A percentile compares a stretch with the other conserved stretches of the same genome.
These are phyloP conservation scores for Micrastur ruficollis DNA, from an alignment of 2,797 vertebrate species.

Conservation along the genomic window DNA sequence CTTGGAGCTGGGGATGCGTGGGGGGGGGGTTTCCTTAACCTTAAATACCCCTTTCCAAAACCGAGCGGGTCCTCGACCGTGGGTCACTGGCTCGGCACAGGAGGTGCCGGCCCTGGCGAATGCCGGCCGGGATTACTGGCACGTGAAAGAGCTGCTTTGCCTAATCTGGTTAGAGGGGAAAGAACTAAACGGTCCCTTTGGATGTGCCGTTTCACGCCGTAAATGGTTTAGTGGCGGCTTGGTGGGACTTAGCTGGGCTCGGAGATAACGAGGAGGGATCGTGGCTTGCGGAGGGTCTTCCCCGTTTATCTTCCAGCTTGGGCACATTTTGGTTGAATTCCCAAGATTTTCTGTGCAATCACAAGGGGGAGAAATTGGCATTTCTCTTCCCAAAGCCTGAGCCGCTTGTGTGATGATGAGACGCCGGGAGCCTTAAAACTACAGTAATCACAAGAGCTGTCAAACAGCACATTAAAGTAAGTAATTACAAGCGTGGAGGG, in stretches of 20 bases:
- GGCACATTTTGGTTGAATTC: neutral
- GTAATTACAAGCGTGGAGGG: neutral
- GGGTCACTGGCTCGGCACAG: fast-evolving
- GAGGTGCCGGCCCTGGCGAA: fast-evolving
- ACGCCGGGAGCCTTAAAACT: neutral
- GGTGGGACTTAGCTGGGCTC: neutral
- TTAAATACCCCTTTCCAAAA: neutral
- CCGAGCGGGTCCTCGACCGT: fast-evolving
- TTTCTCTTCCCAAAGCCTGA: neutral
- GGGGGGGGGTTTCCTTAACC: too few species aligned
- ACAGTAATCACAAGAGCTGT: neutral
- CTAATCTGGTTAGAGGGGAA: neutral
- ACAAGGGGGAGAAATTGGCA: neutral
- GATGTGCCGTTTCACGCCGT: fast-evolving
- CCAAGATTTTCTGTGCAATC: neutral
- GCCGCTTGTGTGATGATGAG: neutral
- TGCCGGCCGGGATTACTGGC: fast-evolving
- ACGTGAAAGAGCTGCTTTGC: neutral
- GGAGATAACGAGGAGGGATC: neutral
- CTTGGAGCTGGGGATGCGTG: neutral
- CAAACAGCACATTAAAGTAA: neutral
- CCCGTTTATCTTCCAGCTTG: neutral
- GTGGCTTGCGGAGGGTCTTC: neutral
- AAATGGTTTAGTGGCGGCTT: neutral
- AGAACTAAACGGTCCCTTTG: neutral